Evolutionary conservation across 2,113 vertebrate species (phyloP).

Genomic region (Cervus canadensis): DNA sequence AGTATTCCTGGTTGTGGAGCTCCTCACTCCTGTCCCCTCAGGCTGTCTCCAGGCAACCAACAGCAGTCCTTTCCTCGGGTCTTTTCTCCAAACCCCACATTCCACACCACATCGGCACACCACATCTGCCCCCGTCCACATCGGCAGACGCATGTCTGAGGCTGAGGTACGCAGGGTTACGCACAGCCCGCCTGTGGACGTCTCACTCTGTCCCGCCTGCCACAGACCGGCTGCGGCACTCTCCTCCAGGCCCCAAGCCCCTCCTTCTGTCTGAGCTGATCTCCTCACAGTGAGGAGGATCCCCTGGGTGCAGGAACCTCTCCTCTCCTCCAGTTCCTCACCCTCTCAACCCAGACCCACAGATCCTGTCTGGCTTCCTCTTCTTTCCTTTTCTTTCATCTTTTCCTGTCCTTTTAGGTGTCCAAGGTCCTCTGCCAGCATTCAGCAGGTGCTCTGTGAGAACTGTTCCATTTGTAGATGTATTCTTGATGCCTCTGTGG

Average conservation of each 20-base stretch:
- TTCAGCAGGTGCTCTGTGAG: not conserved
- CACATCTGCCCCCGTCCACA: not conserved
- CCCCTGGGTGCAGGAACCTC: not conserved
- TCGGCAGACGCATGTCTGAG: not conserved
- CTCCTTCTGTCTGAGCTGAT: not conserved
- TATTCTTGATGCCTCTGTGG: not conserved
- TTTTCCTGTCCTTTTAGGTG: not conserved
- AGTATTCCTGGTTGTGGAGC: not conserved
- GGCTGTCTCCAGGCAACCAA: not conserved
- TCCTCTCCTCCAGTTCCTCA: not conserved
- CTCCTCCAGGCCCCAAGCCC: not conserved
- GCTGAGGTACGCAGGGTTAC: not conserved
- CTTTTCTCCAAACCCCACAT: not conserved
- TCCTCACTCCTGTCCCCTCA: not conserved
- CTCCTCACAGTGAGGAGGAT: not conserved
- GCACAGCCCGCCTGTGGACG: fast-evolving
- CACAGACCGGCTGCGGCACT: not conserved
- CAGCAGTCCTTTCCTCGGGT: not conserved
- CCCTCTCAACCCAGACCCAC: not conserved
- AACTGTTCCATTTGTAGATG: not conserved
- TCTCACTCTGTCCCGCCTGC: not conserved
- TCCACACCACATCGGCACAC: not conserved
- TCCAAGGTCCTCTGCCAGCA: not conserved
- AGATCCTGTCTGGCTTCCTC: not conserved
- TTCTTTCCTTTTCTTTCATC: not conserved